phyloP scores from a whole-genome alignment of 2,797 vertebrate genomes.

The Sitta carolinensis region DNA sequence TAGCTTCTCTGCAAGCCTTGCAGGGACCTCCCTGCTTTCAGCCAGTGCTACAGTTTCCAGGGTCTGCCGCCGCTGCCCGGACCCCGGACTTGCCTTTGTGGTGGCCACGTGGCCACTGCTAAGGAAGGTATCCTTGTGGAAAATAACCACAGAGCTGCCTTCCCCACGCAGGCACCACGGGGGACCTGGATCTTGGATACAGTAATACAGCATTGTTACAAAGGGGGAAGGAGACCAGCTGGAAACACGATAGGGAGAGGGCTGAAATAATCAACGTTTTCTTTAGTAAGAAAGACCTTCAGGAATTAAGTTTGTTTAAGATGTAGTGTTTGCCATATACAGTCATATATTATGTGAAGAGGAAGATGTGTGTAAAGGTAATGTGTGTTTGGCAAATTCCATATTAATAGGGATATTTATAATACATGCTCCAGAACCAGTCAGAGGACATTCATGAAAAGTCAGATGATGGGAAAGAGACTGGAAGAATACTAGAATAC shows the following conservation, averaged over 20 bases:
- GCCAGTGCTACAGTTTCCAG: no score
- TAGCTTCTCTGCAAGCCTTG: no score
- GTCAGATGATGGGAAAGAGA: not conserved
- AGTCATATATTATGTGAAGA: not conserved
- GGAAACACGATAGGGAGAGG: not conserved
- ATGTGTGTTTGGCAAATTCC: fast-evolving
- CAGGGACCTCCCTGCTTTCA: no score
- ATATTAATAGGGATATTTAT: not conserved
- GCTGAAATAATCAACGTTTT: not conserved
- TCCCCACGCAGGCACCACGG: no score
- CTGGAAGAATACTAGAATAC: not conserved
- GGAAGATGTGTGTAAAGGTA: not conserved
- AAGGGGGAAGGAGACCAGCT: not conserved
- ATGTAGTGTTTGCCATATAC: not conserved
- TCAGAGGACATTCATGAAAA: not conserved
- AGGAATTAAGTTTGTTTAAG: not conserved
- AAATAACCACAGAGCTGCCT: no score
- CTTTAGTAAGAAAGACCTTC: not conserved
- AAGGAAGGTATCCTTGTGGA: no score
- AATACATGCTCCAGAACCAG: not conserved
- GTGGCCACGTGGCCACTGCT: no score
- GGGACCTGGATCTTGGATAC: no score
- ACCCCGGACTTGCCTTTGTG: no score
- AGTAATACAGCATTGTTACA: no score
- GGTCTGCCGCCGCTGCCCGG: no score